Percentiles rank a stretch among this genome's conserved stretches.
These are phyloP conservation scores for Drosophila fungiperda DNA, from an alignment of 2,888 invertebrate genomes.

Conservation along the genomic window DNA sequence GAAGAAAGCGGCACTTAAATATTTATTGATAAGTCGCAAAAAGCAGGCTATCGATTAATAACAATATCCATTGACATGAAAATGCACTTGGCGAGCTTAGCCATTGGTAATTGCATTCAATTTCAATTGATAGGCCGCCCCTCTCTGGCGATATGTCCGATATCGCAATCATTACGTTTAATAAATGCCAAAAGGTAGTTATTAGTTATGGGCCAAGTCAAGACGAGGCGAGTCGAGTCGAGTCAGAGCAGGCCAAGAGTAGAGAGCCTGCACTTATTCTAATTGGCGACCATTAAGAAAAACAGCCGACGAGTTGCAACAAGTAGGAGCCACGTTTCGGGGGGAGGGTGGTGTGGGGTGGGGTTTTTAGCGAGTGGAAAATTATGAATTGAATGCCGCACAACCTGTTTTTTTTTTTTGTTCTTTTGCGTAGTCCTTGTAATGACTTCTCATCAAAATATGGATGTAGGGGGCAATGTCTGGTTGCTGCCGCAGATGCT, in stretches of 20 bases:
- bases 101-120: slow-evolving; percentile 51
- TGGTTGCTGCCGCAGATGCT: neutral
- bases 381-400: slow-evolving; percentile 60
- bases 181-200: slow-evolving; percentile 76
- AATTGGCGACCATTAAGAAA: slow-evolving; percentile 73
- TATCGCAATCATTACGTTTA: slow-evolving; percentile 71
- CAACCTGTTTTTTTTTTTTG: slow-evolving; percentile 36
- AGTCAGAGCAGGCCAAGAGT: neutral
- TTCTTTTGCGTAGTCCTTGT: slow-evolving; percentile 43
- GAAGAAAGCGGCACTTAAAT: neutral
- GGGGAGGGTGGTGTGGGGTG: too few species aligned
- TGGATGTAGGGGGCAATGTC: slow-evolving; percentile 30
- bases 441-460: slow-evolving; percentile 56
- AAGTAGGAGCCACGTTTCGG: neutral
- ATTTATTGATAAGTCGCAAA: slow-evolving; percentile 2
- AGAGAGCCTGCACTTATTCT: slow-evolving; percentile 67
- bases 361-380: slow-evolving; percentile 21
- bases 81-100: slow-evolving; percentile 3
- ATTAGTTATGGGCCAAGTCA: slow-evolving; percentile 49
- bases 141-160: slow-evolving; percentile 32
- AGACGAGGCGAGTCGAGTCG: neutral
- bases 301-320: slow-evolving; percentile 14
- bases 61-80: slow-evolving; percentile 7
- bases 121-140: slow-evolving; percentile 40
- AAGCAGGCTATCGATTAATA: slow-evolving; percentile 28